Evolutionary conservation across 2,888 invertebrate species (phyloP).

Genomic region (Agrochola macilenta): DNA sequence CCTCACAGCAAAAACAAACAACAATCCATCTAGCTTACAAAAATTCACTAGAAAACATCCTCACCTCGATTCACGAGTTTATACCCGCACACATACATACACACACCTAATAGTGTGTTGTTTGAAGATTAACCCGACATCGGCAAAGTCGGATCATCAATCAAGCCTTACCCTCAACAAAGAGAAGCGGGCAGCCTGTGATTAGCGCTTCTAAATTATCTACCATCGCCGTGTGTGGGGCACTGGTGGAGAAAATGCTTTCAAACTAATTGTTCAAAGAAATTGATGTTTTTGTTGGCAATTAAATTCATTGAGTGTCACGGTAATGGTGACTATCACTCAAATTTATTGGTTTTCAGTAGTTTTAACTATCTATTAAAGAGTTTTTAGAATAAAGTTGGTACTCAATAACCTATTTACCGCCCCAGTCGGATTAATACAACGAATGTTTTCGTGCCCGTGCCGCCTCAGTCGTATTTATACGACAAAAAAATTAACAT

Average conservation of each 20-base stretch:
- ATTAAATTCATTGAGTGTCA: not conserved
- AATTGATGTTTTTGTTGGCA: conserved; percentile 17
- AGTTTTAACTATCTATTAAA: not conserved
- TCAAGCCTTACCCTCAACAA: conserved; percentile 82
- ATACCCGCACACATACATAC: conserved; percentile 6
- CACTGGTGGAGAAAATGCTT: conserved; percentile 47
- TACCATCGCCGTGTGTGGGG: conserved; percentile 68
- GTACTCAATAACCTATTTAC: not conserved
- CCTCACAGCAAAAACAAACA: conserved; percentile 3
- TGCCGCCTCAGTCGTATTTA: not conserved
- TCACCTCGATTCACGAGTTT: conserved; percentile 29
- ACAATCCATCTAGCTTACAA: conserved; percentile 32
- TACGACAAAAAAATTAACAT: not conserved
- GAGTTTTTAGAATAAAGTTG: not conserved
- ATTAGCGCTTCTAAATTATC: conserved; percentile 85
- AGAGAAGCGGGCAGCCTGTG: conserved; percentile 80
- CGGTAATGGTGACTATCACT: not conserved
- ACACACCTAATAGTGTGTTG: conserved; percentile 57
- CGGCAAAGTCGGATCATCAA: conserved; percentile 82
- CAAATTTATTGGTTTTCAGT: not conserved
- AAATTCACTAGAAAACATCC: conserved; percentile 18
- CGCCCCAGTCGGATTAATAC: not conserved
- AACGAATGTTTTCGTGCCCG: not conserved
- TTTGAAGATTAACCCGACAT: conserved; percentile 78
- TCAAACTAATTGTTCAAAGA: conserved; percentile 45